Conservation (phyloP, 2,797 vertebrate genomes). For the Eulemur rubriventer region DNA sequence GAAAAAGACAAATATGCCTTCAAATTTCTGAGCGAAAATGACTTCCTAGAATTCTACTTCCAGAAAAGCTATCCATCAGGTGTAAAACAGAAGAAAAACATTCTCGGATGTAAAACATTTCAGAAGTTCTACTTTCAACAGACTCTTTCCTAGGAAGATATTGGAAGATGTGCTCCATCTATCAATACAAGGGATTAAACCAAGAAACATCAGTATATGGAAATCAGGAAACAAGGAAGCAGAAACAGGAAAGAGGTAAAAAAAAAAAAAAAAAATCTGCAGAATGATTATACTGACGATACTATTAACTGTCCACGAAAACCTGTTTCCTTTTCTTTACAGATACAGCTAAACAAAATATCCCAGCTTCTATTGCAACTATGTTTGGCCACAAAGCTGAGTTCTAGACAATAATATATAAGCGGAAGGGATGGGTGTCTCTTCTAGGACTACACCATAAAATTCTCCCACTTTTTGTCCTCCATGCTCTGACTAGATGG, state of each 20-base stretch:
- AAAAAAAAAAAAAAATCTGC: not conserved
- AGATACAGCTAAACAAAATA: not conserved
- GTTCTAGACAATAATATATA: not conserved
- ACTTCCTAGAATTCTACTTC: not conserved
- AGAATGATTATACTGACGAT: not conserved
- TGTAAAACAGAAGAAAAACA: not conserved
- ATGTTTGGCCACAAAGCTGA: not conserved
- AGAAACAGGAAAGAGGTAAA: not conserved
- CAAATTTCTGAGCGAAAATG: constrained; percentile 25
- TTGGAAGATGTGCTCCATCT: not conserved
- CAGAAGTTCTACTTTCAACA: not conserved
- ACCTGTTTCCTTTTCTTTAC: not conserved
- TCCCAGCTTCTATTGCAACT: not conserved
- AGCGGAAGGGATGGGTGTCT: not conserved
- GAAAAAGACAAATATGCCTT: not conserved
- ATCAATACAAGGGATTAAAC: not conserved
- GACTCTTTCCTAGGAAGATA: not conserved
- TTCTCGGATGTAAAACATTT: not conserved
- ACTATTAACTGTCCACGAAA: not conserved
- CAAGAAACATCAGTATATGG: not conserved
- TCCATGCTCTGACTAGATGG: not conserved
- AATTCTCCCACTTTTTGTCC: not conserved
- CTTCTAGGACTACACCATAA: not conserved
- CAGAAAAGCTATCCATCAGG: not conserved
- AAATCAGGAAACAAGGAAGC: not conserved